phyloP scores from a whole-genome alignment of 1,140 invertebrate genomes.

The Trissolcus basalis region DNA sequence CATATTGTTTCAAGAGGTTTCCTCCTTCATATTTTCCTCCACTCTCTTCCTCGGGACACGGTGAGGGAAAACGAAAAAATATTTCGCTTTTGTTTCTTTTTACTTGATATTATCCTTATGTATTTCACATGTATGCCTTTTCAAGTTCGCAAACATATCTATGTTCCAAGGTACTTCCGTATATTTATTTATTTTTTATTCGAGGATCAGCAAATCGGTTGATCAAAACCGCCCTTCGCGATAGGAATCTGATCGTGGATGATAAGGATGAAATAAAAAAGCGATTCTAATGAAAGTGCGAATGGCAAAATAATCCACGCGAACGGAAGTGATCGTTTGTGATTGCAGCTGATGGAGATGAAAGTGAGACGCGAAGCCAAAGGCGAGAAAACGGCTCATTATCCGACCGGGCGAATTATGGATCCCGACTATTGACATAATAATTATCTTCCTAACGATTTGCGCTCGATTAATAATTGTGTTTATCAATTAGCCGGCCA shows the following conservation, averaged over 20 bases:
- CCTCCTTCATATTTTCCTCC: no score
- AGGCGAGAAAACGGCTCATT: constrained; percentile 44
- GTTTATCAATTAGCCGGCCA: constrained; percentile 18
- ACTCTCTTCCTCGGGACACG: no score
- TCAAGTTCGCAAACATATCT: no score
- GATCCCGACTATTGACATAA: constrained; percentile 27
- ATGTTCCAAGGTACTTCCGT: no score
- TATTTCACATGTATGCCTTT: no score
- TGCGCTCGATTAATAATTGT: constrained; percentile 26
- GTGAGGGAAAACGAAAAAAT: no score
- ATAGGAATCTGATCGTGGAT: constrained; percentile 11
- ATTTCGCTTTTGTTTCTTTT: no score
- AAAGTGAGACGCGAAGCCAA: constrained; percentile 37
- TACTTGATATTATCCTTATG: no score
- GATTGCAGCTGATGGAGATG: constrained; percentile 35
- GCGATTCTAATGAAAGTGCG: constrained; percentile 38
- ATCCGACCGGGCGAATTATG: constrained; percentile 33
- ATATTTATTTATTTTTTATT: no score
- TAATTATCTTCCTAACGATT: constrained; percentile 27
- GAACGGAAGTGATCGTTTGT: constrained; percentile 36
- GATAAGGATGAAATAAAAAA: constrained; percentile 14
- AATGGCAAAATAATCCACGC: constrained; percentile 41
- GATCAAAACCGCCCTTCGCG: constrained; percentile 45
- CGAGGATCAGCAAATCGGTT: constrained; percentile 18
- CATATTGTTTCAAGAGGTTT: no score